Percentiles rank a stretch among this genome's conserved stretches.
phyloP scores from a whole-genome alignment of 2,797 vertebrate genomes.

The Sebastes matsubarae region DNA sequence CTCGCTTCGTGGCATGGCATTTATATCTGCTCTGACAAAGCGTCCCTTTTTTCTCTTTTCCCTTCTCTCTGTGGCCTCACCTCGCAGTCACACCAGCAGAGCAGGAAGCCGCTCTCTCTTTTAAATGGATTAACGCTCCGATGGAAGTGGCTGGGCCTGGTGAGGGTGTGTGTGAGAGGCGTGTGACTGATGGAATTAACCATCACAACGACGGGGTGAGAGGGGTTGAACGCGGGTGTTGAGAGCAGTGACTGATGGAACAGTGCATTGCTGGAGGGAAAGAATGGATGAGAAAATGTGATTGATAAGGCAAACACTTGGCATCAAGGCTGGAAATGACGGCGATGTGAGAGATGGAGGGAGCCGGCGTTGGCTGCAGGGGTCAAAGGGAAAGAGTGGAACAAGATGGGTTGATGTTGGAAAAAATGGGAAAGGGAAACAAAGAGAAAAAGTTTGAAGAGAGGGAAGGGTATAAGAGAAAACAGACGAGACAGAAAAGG shows the following conservation, averaged over 20 bases:
- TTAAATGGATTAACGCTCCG: slow-evolving; percentile 75
- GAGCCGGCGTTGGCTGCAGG: slow-evolving; percentile 10
- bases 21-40: slow-evolving; percentile 55
- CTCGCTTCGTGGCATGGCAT: slow-evolving; percentile 44
- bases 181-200: slow-evolving; percentile 81
- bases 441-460: slow-evolving; percentile 13
- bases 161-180: slow-evolving; percentile 60
- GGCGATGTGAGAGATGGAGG: slow-evolving; percentile 43
- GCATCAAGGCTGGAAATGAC: slow-evolving; percentile 64
- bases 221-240: slow-evolving; percentile 61
- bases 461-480: neutral
- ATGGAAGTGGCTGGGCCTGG: slow-evolving; percentile 66
- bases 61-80: slow-evolving; percentile 17
- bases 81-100: slow-evolving; percentile 48
- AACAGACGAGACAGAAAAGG: neutral
- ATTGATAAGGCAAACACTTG: slow-evolving; percentile 74
- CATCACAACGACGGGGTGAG: slow-evolving; percentile 63
- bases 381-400: slow-evolving; percentile 48
- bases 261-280: slow-evolving; percentile 53
- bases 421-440: neutral
- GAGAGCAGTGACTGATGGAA: slow-evolving; percentile 75
- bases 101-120: slow-evolving; percentile 52
- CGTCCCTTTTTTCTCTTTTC: neutral
- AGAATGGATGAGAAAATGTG: slow-evolving; percentile 72
- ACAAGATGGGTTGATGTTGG: slow-evolving; percentile 25